Base-by-base conservation (phyloP, 2,888 invertebrate genomes). In the Hirtodrosophila cameraria region DNA sequence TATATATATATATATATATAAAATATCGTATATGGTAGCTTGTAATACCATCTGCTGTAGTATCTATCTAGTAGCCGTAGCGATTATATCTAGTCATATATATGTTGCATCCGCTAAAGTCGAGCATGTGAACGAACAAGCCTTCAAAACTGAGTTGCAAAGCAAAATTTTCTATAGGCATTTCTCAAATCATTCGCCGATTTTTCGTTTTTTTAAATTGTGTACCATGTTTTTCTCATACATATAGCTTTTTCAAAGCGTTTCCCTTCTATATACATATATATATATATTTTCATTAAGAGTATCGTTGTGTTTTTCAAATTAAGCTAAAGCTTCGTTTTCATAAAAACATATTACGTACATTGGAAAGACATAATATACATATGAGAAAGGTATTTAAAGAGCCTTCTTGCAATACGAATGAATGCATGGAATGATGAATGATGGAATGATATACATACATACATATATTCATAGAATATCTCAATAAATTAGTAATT, bases 401-500 rank as follows among this genome's bases (percentile, higher is more conserved):
- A 45, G 20, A 20, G 55, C 50, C 42, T 52, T 61, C 53, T 63
- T 41, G 27, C 23, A 55, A 54, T 33, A 53, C 16, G 9, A 50
- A 53, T 12, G 9, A 50, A 13, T 20, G 54, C 39, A 49, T 49
- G 20, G 20, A 46, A 28, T 27, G 39, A 62, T 43, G 38, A 48
- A 52, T 57, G 30, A 49, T 42, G 11, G 36, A 43, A 66, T 45
- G 45, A 69, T 65, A 68, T 4, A 31, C 23, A 33, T 46, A 33
- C 30, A 55, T 48, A 49, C 1, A 54, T 8, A 65, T 83, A 79
- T 79, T 76, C 77, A 67, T 84, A 79, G 81, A 79, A 79, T 84
- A 79, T 79, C 78, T 84, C 75, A 81, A 79, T 75, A 77, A 73
- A 69, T 62, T 73, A 84, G 74, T 68, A 83, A 80, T 69, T 69